Evolutionary conservation across 2,113 vertebrate genomes (phyloP), one percentile per base, ranked within the genome.

Genomic region (Centropus unirufus): DNA sequence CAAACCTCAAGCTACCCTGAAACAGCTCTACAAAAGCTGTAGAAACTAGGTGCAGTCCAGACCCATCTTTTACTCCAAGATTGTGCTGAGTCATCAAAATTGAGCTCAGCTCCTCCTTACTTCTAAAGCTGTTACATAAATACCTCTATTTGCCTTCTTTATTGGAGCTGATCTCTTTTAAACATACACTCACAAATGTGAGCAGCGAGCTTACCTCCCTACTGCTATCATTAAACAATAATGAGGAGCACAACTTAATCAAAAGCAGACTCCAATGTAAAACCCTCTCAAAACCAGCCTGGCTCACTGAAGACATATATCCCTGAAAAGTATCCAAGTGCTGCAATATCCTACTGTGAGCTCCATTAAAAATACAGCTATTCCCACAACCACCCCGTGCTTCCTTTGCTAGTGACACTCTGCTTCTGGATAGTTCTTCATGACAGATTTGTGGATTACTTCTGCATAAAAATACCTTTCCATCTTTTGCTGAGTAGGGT

Each of bases 121-220:
- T 96, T 95, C 91, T 93, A 79, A 84, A 93, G 94, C 91, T 91
- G 89, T 94, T 96, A 94, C 80, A 96, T 96, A 97, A 97, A 97
- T 90, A 95, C 92, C 73, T 76, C 32, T 87, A 74, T 94, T 95
- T 95, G 83, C 89, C 87, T 83, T 86, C 94, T 89, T 92, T 91
- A 91, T 74, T 96, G 93, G 93, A 92, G 70, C 85, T 79, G 96
- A 96, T 87, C 84, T 96, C 91, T 95, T 87, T 89, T 84, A 89
- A 97, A 97, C 87, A 97, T 52, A 95, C 82, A 95, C 93, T 87
- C 75, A 69, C 74, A 68, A 90, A 94, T 40, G 63, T 14, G 72
- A 95, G 20, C 67, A 77, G 94, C 78, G 88, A 95, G 82, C 82
- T 92, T 66, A 95, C 89, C 94, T 96, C 93, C 82, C 82, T 44